A percentile compares a stretch with the other conserved stretches of the same genome.
Evolutionary conservation across 2,888 invertebrate genomes (phyloP).

Genomic region (Exocentrus adspersus): DNA sequence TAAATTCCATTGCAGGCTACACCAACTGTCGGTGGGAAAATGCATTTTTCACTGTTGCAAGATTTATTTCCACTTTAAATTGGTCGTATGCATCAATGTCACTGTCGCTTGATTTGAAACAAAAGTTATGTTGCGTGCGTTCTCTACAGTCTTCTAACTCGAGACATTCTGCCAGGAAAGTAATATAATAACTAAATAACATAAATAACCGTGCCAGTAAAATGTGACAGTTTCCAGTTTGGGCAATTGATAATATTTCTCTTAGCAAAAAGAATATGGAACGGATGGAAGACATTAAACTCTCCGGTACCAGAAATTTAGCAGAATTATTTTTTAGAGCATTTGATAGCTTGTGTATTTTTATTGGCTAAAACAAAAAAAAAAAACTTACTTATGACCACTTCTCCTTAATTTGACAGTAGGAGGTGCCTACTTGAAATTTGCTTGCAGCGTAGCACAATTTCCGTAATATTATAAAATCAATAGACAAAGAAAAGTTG

Average conservation of each 20-base stretch:
- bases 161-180: too few relatives aligned
- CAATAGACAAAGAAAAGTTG: not conserved
- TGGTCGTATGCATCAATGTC: slow-evolving; percentile 18
- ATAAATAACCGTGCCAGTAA: too few relatives aligned
- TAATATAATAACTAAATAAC: too few relatives aligned
- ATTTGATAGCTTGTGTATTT: too few relatives aligned
- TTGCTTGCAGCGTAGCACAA: not conserved
- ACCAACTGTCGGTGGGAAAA: not conserved
- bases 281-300: too few relatives aligned
- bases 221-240: not conserved
- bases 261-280: too few relatives aligned
- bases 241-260: too few relatives aligned
- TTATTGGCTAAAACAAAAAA: too few relatives aligned
- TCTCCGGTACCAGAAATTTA: too few relatives aligned
- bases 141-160: not conserved
- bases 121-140: slow-evolving; percentile 10
- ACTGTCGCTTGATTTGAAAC: slow-evolving; percentile 6
- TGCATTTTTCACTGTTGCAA: slow-evolving; percentile 10
- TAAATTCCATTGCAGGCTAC: not conserved
- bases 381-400: too few relatives aligned
- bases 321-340: too few relatives aligned
- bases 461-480: not conserved
- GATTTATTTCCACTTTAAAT: slow-evolving; percentile 21
- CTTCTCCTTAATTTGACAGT: not conserved
- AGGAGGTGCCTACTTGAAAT: not conserved